Evolutionary conservation across 23 tunicate species (phyloP).

Genomic region (Trididemnum miniatum): DNA sequence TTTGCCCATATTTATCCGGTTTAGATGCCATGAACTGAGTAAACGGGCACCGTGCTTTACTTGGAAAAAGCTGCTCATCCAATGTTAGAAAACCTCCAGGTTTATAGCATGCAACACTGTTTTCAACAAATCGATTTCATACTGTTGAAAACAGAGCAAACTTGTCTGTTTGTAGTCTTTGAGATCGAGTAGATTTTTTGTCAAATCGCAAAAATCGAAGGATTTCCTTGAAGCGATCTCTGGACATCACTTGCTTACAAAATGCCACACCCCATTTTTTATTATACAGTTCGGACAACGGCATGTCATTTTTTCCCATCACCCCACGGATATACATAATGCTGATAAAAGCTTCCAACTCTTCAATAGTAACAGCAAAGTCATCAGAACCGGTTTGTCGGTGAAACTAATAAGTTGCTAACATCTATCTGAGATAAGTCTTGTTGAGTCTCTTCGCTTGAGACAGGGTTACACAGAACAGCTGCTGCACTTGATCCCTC

Average conservation of each 20-base stretch:
- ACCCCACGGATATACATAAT: constrained; percentile 31
- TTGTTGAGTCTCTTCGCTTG: constrained; percentile 15
- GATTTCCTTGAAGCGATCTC: constrained; percentile 28
- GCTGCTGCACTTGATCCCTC: constrained; percentile 4
- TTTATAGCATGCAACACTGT: too few species aligned
- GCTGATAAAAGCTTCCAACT: constrained; percentile 23
- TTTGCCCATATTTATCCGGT: too few species aligned
- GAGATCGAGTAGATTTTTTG: constrained; percentile 23
- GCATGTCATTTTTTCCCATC: constrained; percentile 18
- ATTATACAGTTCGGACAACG: constrained; percentile 23
- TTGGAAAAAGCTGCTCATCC: too few species aligned
- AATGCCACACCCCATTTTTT: constrained; percentile 30
- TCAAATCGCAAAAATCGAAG: constrained; percentile 22
- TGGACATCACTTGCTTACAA: constrained; percentile 34
- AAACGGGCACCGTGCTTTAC: too few species aligned
- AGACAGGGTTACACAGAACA: constrained; percentile 6
- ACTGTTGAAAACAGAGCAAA: constrained; percentile 25
- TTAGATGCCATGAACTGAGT: too few species aligned
- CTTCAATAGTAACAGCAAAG: constrained; percentile 20
- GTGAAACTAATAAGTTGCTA: not conserved
- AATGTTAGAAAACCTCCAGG: too few species aligned
- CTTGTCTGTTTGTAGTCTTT: constrained; percentile 28
- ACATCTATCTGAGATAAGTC: not conserved
- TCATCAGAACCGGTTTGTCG: constrained; percentile 11
- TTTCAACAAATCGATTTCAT: too few species aligned